phyloP scores from a whole-genome alignment of 2,797 vertebrate species.

The Myotis planiceps region DNA sequence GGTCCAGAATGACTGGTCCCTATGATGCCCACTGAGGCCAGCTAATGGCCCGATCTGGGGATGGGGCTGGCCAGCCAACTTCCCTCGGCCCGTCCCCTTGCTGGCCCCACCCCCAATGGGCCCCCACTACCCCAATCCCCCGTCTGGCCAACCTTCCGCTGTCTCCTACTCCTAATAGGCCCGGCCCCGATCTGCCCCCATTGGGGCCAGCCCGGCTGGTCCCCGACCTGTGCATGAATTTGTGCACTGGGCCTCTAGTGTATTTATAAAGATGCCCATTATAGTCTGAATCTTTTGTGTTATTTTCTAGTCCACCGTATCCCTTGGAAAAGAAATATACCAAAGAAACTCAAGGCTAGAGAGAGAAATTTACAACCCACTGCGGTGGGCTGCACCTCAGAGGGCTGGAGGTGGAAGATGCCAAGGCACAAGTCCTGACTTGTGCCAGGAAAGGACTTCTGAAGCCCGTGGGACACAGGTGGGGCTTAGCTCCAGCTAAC shows the following conservation, averaged over 20 bases:
- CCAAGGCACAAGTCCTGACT: rapidly evolving
- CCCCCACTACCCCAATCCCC: too few species aligned
- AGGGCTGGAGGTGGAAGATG: background rate
- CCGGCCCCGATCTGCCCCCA: too few species aligned
- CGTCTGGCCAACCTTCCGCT: too few species aligned
- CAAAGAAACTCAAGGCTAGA: background rate
- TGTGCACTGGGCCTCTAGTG: background rate
- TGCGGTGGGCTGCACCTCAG: background rate
- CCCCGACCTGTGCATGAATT: too few species aligned
- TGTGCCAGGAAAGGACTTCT: background rate
- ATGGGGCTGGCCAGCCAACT: too few species aligned
- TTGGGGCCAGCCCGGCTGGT: too few species aligned
- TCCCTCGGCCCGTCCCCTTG: too few species aligned
- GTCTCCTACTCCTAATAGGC: too few species aligned
- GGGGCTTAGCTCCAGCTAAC: background rate
- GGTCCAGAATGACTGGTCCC: too few species aligned
- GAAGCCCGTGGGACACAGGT: background rate
- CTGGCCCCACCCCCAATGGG: too few species aligned
- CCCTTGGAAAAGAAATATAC: background rate
- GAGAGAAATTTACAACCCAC: rapidly evolving
- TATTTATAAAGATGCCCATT: background rate
- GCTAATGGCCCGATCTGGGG: too few species aligned
- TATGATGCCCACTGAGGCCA: too few species aligned
- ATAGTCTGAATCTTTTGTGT: background rate
- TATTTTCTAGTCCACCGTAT: background rate